phyloP scores from a whole-genome alignment of 2,113 vertebrate species.

The Agapornis roseicollis region DNA sequence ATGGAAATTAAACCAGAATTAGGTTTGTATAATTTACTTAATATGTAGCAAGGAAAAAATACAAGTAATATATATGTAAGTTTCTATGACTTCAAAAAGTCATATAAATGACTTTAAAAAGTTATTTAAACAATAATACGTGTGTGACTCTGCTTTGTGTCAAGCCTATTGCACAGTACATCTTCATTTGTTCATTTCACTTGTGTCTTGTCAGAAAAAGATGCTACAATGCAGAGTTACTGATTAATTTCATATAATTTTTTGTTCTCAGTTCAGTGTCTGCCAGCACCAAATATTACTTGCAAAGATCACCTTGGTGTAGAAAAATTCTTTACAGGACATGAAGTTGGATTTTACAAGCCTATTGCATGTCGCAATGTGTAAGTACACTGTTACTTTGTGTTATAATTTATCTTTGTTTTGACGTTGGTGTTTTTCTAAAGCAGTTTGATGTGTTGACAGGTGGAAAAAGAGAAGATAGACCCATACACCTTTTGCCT shows the following conservation, averaged over 20 bases:
- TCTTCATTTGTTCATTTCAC: neutral
- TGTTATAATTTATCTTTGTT: neutral
- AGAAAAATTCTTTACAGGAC: slow-evolving; percentile 85
- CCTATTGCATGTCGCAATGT: slow-evolving; percentile 90
- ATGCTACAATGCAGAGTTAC: neutral
- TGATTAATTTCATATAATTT: neutral
- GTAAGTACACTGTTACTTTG: slow-evolving; percentile 76
- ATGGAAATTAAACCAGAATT: neutral
- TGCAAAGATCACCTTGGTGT: slow-evolving; percentile 86
- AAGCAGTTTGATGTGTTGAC: neutral
- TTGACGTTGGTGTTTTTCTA: neutral
- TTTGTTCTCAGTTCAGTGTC: slow-evolving; percentile 83
- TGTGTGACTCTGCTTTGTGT: neutral
- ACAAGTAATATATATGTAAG: neutral
- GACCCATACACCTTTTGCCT: neutral
- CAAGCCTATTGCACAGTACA: neutral
- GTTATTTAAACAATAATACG: neutral
- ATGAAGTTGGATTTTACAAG: slow-evolving; percentile 89
- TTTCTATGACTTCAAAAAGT: neutral
- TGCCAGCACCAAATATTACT: slow-evolving; percentile 91
- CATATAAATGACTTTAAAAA: neutral
- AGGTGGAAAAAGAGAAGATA: neutral
- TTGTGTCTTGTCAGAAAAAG: neutral
- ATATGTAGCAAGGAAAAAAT: neutral
- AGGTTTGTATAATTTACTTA: neutral